Evolutionary conservation across 2,113 vertebrate genomes (phyloP), one percentile per base, ranked within the genome.

Genomic region (Protomyctophum bolini): DNA sequence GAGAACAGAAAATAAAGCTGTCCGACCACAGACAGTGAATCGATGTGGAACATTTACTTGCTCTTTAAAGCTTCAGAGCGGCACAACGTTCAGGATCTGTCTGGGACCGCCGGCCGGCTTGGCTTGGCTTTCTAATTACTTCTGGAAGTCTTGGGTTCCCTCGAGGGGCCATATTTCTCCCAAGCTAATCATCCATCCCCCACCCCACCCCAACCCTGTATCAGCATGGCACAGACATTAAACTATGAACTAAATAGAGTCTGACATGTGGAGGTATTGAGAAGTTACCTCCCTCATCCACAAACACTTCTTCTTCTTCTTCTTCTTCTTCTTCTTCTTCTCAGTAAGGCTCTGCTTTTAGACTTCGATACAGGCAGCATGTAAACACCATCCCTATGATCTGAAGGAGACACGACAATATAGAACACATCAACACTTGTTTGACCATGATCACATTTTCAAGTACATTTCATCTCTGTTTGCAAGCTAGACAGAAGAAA

Each of bases 341-440:
- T 92, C 92, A 98, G 88, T 97, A 97, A 0, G 95, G 96, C 61
- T 98, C 97, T 60, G 93, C 66, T 85, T 97, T 99, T 73, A 99
- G 91, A 91, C 92, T 98, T 84, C 85, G 92, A 83, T 98, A 98
- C 51, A 99, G 91, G 83, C 96, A 97, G 93, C 96, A 98, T 2
- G 97, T 99, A 86, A 98, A 97, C 84, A 97, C 92, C 97, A 99
- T 98, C 63, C 97, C 97, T 1, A 98, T 94, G 80, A 99, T 92
- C 97, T 99, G 86, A 59, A 58, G 0, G 58, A 12, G 3, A 67
- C 72, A 52, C 51, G 7, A 50, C 46, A 52, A 12, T 58, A 62
- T 12, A 52, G 21, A 29, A n/a, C 47, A 48, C 11, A 45, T n/a
- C 1, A 47, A 12, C 14, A 8, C n/a, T 9, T 11, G 10, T 49